Conservation (phyloP, 2,113 vertebrate species). For the Lamprotornis superbus region DNA sequence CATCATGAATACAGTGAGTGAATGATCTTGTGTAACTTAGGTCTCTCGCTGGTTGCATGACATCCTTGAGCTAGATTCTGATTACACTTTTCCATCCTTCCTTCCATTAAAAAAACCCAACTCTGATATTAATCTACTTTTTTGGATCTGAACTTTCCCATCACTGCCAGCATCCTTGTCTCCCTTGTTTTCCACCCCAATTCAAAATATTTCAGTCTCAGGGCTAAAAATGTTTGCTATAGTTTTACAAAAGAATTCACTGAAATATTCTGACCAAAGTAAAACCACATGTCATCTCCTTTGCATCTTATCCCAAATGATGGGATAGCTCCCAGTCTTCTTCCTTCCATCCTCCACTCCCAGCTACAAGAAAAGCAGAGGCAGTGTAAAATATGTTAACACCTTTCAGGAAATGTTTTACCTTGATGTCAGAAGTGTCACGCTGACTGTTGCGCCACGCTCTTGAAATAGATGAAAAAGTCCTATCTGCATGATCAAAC, state of each 20-base stretch:
- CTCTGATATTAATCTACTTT: not conserved
- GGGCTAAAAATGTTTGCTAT: not conserved
- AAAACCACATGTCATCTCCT: not conserved
- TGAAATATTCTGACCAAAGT: not conserved
- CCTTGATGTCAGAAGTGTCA: constrained; percentile 98
- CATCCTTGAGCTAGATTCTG: not conserved
- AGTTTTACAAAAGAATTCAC: not conserved
- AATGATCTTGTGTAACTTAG: not conserved
- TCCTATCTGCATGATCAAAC: constrained; percentile 97
- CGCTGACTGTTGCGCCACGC: constrained; percentile 98
- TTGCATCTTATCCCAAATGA: not conserved
- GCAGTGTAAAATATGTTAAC: accelerated
- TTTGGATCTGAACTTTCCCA: not conserved
- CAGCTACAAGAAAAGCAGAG: not conserved
- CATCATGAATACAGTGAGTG: not conserved
- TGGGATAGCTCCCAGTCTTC: not conserved
- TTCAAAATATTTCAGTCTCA: not conserved
- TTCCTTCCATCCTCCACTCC: not conserved
- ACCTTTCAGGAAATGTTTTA: constrained; percentile 41
- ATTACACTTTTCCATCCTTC: not conserved
- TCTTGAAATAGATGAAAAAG: constrained; percentile 93
- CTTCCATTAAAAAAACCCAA: not conserved
- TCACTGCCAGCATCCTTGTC: not conserved
- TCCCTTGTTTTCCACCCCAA: not conserved
- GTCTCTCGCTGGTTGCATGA: not conserved